Percentiles rank a stretch among this genome's conserved stretches.
Conservation (phyloP, 2,797 vertebrate genomes). For the Sebastes vulpes region DNA sequence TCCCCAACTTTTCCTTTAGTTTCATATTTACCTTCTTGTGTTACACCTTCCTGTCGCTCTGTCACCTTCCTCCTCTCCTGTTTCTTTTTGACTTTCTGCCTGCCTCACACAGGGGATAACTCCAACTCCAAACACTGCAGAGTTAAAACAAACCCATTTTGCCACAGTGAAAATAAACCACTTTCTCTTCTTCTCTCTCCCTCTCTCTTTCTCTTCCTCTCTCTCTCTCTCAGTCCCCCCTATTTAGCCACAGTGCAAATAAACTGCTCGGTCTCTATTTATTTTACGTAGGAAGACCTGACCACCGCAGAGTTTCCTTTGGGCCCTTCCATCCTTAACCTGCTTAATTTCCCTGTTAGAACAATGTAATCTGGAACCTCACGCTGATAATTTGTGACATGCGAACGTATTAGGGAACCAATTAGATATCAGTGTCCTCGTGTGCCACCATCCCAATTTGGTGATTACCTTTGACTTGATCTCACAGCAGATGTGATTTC, state of each 20-base stretch:
- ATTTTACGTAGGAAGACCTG: slow-evolving; percentile 75
- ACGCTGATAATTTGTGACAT: slow-evolving; percentile 51
- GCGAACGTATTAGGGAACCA: neutral
- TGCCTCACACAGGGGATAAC: slow-evolving; percentile 60
- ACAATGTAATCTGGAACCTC: slow-evolving; percentile 42
- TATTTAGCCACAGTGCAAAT: slow-evolving; percentile 75
- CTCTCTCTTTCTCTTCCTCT: neutral
- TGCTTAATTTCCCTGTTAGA: slow-evolving; percentile 65
- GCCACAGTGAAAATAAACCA: slow-evolving; percentile 78
- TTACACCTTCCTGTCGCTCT: slow-evolving; percentile 58
- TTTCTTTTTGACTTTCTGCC: slow-evolving; percentile 34
- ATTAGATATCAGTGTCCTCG: slow-evolving; percentile 13
- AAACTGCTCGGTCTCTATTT: slow-evolving; percentile 77
- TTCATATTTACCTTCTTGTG: slow-evolving; percentile 54
- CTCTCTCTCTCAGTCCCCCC: slow-evolving; percentile 27
- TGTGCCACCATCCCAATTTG: neutral
- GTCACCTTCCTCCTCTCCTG: slow-evolving; percentile 42
- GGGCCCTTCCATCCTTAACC: slow-evolving; percentile 64
- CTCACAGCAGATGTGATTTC: slow-evolving; percentile 1
- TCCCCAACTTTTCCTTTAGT: slow-evolving; percentile 33
- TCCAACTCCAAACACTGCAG: slow-evolving; percentile 64
- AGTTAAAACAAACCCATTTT: slow-evolving; percentile 79
- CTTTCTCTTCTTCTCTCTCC: slow-evolving; percentile 44
- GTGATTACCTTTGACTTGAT: neutral
- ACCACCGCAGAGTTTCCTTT: slow-evolving; percentile 76